Evolutionary conservation across 2,113 vertebrate genomes (phyloP), one percentile per base, ranked within the genome.

Genomic region (Ariopsis seemanni): DNA sequence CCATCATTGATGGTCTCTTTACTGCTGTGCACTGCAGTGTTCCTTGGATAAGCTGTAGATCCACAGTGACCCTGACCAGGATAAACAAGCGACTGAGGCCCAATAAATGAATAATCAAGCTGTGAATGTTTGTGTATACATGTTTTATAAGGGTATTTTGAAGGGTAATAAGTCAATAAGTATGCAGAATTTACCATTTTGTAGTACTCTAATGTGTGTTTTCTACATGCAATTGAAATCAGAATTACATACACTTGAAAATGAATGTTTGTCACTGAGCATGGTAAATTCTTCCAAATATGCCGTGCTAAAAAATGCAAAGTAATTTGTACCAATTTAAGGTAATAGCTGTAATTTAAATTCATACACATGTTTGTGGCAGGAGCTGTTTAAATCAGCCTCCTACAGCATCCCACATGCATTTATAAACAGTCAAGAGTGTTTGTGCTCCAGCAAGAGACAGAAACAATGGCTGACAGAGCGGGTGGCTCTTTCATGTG

Each of bases 401-500:
- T 78, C 53, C 77, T 79, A 79, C 77, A 79, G 77, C 77, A 57
- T 79, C 52, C 77, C 6, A 17, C 53, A 18, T 80, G 77, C 53
- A 58, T 80, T 80, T 80, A 30, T 57, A 58, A 80, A 57, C 53
- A 80, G 77, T 55, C 50, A 77, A 53, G 53, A 30, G n/a, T 80
- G 77, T 55, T 78, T 78, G 75, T 78, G 50, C 15, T 80, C 77
- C n/a, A 30, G 53, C 77, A 79, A 79, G 53, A 79, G 77, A 80
- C 53, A 58, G 53, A 80, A 80, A 80, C 78, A 80, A 57, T 80
- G 55, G 27, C 27, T 30, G 78, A 80, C 78, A 80, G n/a, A 34
- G 27, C 17, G 55, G 55, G 78, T 80, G 25, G 55, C 55, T 4
- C 78, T 58, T 80, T 80, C 55, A 58, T 80, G 27, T 58, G 17